A percentile compares a stretch with the other conserved stretches of the same genome.
phyloP scores from a whole-genome alignment of 2,888 invertebrate genomes.

The Gryllus longicercus region DNA sequence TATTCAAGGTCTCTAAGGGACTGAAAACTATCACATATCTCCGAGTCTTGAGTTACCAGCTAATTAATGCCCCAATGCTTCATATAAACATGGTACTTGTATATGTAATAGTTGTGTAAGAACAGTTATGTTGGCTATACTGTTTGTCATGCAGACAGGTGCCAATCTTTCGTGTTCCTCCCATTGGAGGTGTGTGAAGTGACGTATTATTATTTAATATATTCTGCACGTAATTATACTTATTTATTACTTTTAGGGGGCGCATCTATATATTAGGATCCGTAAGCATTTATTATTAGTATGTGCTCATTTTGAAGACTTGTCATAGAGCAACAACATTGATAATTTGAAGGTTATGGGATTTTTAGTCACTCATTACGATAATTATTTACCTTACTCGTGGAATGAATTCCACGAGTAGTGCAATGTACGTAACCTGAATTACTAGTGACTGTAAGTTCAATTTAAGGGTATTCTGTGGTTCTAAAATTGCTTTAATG shows the following conservation, averaged over 20 bases:
- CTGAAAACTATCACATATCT: no score
- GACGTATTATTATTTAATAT: not conserved
- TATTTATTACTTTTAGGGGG: no score
- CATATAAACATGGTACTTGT: no score
- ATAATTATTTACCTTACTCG: not conserved
- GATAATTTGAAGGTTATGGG: slow-evolving; percentile 17
- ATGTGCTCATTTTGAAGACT: no score
- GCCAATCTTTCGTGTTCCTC: not conserved
- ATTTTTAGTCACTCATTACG: not conserved
- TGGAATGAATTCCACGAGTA: not conserved
- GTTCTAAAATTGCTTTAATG: no score
- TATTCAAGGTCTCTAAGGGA: no score
- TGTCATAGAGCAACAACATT: not conserved
- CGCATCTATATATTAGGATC: no score
- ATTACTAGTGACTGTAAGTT: not conserved
- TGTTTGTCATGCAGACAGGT: not conserved
- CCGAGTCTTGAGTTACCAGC: no score
- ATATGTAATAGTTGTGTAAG: not conserved
- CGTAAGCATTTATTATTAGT: no score
- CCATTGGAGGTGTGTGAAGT: not conserved
- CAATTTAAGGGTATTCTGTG: no score
- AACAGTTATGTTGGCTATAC: not conserved
- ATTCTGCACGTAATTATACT: no score
- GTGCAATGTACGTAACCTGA: slow-evolving; percentile 6
- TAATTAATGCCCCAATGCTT: no score